Percentiles rank a stretch among this genome's conserved stretches.
Conservation (phyloP, 2,797 vertebrate genomes). For the Gambusia yucatana region DNA sequence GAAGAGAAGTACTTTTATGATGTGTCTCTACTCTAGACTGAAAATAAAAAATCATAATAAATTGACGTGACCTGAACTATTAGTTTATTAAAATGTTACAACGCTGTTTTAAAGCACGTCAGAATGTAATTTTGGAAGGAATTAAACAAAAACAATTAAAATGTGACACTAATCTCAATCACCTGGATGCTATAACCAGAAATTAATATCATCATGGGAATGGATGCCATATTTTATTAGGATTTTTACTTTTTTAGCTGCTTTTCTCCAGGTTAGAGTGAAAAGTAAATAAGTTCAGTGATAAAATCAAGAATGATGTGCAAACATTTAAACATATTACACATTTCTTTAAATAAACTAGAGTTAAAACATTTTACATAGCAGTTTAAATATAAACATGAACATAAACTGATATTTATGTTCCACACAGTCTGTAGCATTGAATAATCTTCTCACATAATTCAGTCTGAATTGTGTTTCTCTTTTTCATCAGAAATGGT, state of each 20-base stretch:
- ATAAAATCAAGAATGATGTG: not conserved
- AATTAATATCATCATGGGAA: not conserved
- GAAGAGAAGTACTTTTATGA: not conserved
- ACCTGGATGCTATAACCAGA: not conserved
- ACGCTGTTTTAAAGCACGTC: not conserved
- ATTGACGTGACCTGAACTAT: not conserved
- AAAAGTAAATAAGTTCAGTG: not conserved
- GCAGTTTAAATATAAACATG: not conserved
- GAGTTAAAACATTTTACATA: not conserved
- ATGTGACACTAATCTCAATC: not conserved
- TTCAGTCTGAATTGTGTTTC: not conserved
- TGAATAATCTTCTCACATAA: not conserved
- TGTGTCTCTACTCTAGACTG: not conserved
- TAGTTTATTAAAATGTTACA: not conserved
- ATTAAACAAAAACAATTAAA: not conserved
- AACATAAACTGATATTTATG: not conserved
- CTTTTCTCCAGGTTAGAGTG: not conserved
- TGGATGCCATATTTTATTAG: not conserved
- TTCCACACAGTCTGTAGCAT: not conserved
- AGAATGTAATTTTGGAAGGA: not conserved
- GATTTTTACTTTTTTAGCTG: not conserved
- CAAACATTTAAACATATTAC: not conserved
- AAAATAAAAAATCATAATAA: not conserved
- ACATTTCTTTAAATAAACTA: not conserved
- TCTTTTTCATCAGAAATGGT: not conserved